phyloP scores from a whole-genome alignment of 2,797 vertebrate genomes.

The Channallabes apus region DNA sequence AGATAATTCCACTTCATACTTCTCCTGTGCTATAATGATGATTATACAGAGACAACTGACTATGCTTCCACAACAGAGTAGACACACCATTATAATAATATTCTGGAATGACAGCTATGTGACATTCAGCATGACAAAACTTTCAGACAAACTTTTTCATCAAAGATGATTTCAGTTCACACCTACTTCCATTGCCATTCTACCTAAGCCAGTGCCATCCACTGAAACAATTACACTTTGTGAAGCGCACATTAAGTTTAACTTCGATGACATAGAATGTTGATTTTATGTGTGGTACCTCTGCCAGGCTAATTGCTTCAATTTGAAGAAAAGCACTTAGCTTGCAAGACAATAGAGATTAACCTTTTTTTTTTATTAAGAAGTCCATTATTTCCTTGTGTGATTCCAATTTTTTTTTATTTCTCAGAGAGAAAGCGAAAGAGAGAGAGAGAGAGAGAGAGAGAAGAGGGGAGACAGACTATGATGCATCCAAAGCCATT shows the following conservation, averaged over 20 bases:
- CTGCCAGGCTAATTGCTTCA: constrained; percentile 30
- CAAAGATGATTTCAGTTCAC: background rate
- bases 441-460: background rate
- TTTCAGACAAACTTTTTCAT: constrained; percentile 23
- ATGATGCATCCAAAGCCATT: constrained; percentile 32
- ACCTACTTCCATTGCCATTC: background rate
- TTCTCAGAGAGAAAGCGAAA: background rate
- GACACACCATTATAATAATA: constrained; percentile 43
- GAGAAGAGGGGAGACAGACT: constrained; percentile 6
- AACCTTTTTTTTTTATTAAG: constrained; percentile 25
- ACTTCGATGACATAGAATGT: constrained; percentile 12
- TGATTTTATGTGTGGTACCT: constrained; percentile 15
- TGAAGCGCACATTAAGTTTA: background rate
- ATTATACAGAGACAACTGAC: constrained; percentile 16
- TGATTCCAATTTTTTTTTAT: constrained; percentile 24
- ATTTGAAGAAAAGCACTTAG: constrained; percentile 30
- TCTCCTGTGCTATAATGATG: constrained; percentile 33
- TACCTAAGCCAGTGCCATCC: background rate
- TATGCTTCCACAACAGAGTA: constrained; percentile 8
- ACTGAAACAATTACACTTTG: constrained; percentile 2
- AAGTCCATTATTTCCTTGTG: constrained; percentile 33
- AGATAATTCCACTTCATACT: background rate
- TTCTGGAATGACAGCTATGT: constrained; percentile 28
- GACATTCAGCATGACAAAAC: constrained; percentile 38
- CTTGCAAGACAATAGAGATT: constrained; percentile 27